Percentiles rank a stretch among this genome's conserved stretches.
Evolutionary conservation across 2,888 invertebrate genomes (phyloP).

Genomic region (Rotaria magnacalcarata): DNA sequence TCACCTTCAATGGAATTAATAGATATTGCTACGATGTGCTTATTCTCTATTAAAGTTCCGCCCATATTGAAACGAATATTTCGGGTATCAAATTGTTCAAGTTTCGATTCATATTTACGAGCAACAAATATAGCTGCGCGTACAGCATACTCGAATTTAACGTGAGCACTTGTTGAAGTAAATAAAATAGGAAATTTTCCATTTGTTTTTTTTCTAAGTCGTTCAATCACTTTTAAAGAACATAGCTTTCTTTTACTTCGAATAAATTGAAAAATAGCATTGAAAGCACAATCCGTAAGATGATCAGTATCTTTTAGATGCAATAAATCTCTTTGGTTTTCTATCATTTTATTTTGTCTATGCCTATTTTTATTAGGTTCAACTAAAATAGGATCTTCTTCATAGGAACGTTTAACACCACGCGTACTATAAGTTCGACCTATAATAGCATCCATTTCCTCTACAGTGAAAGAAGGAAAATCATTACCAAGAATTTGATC

Average conservation of each 20-base stretch:
- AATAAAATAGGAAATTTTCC: background rate
- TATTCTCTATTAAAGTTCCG: background rate
- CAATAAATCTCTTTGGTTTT: background rate
- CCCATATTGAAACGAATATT: background rate
- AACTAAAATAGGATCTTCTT: background rate
- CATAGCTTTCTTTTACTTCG: background rate
- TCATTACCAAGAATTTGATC: too few relatives aligned
- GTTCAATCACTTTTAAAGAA: background rate
- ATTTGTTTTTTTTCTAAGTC: background rate
- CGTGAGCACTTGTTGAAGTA: background rate
- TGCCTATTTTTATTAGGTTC: background rate
- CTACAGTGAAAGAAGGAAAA: background rate
- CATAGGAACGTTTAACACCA: background rate
- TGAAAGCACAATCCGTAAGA: background rate
- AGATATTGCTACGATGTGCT: background rate
- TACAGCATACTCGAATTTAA: background rate
- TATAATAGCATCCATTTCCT: background rate
- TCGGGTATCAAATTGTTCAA: background rate
- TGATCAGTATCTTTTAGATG: background rate
- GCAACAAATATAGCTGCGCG: background rate
- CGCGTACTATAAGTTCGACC: background rate
- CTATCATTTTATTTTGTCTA: background rate
- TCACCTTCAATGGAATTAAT: background rate
- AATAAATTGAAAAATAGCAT: background rate
- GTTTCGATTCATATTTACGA: background rate